Conservation (phyloP, 2,113 vertebrate species). For the Narcine bancroftii region DNA sequence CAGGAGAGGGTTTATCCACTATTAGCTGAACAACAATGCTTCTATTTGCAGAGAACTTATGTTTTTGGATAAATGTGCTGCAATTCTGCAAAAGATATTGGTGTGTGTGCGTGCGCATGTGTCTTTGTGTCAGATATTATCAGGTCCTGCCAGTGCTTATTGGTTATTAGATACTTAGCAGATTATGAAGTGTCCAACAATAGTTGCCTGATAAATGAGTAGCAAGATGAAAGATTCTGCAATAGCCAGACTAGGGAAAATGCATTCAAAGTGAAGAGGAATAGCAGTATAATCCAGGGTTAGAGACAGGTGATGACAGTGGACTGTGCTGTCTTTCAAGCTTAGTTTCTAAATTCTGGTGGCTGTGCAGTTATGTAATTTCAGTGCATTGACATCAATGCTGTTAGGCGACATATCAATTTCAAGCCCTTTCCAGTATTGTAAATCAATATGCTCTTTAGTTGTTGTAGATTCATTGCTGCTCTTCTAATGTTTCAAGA, state of each 20-base stretch:
- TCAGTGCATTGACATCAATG: constrained; percentile 32
- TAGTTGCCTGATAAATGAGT: constrained; percentile 16
- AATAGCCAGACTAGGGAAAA: constrained; percentile 4
- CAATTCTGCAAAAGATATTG: constrained; percentile 3
- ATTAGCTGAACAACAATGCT: too few relatives aligned
- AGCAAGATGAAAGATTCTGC: constrained; percentile 22
- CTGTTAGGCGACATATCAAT: constrained; percentile 16
- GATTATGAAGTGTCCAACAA: not conserved
- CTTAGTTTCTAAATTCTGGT: not conserved
- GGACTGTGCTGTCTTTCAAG: not conserved
- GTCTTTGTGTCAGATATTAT: not conserved
- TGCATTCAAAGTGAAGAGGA: constrained; percentile 10
- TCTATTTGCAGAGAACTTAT: not conserved
- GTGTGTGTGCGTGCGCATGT: too few relatives aligned
- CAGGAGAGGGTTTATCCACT: not conserved
- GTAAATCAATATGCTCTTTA: constrained; percentile 30
- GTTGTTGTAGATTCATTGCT: constrained; percentile 35
- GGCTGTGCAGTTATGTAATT: not conserved
- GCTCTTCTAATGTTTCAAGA: constrained; percentile 22
- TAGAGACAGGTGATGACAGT: constrained; percentile 31
- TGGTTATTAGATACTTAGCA: constrained; percentile 15
- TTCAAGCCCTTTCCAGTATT: constrained; percentile 11
- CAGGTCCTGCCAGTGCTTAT: not conserved
- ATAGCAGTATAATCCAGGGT: not conserved
- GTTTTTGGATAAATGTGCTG: not conserved